Base-by-base conservation (phyloP, 1,140 invertebrate species). In the Archivesica marissinica region DNA sequence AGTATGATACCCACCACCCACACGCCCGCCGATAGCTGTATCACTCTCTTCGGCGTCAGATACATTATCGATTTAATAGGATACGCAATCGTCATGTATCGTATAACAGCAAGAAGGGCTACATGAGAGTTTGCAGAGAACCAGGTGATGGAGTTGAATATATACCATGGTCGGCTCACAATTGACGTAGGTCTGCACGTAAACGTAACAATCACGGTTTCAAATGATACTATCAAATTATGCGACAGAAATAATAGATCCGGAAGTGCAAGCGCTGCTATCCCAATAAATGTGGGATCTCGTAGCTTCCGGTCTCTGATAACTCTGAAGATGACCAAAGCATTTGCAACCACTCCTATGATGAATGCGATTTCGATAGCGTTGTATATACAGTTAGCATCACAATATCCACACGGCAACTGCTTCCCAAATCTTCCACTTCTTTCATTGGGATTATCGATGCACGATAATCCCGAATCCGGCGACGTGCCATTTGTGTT, bases 41-140 rank as follows among this genome's bases (percentile, higher is more conserved):
- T 64, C n/a, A 83, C 80, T 38, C 35, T 70, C n/a, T 17, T 28
- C 20, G 47, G 47, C 3, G 35, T 83, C 20, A 83, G 28, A 35
- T 38, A 54, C 20, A 61, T 44, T 9, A 28, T 1, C 4, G 44
- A 28, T 33, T 44, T 50, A 3, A 83, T 50, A 0, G 80, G 80
- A 44, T 83, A 75, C 9, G 44, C 25, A 28, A 83, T 83, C 7
- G 56, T 74, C 6, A 83, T 20, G 25, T 75, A 83, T 17, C 80
- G 68, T 28, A 83, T 56, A 9, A 83, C 72, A 13, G 80, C 68
- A 2, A 83, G 25, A 11, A 83, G 30, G 17, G 80, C 80, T 2
- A 83, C 80, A 39, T 83, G 80, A 0, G 80, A 83, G 39, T 83
- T 83, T 23, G 80, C 68, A 28, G 80, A 50, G 39, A 83, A 83